Base-by-base conservation (phyloP, 2,113 vertebrate genomes). In the Epinephelus moara region DNA sequence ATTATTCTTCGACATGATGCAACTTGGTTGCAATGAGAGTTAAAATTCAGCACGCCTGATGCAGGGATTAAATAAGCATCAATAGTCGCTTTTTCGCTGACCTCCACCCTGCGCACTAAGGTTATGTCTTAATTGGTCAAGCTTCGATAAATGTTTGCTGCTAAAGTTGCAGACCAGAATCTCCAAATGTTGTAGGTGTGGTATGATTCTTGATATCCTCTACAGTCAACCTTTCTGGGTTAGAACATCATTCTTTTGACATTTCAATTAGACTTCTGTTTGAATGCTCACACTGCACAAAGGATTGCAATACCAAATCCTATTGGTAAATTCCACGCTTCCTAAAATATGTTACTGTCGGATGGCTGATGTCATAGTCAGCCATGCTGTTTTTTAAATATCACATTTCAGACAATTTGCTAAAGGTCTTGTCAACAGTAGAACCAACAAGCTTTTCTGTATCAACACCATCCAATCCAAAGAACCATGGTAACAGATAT, bases 1-100 rank as follows among this genome's bases (percentile, higher is more conserved):
- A 57, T 85, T 77, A 47, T 89, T 80, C 75, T 72, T 75, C 52
- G 45, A 68, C 60, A 61, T 91, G 90, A 94, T 90, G 92, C 85
- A 94, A 94, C 72, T 21, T 13, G 67, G 82, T 49, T 71, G 92
- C 88, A 94, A 94, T 40, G 42, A 37, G 76, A 82, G 60, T 75
- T 88, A 45, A 70, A 67, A 86, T 85, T 69, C 86, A 66, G 57
- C 67, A 13, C 50, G 49, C 60, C 85, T 74, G 45, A 82, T 15
- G 45, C 57, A 7, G 66, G 79, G 73, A 87, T 89, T 79, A 91
- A 89, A 79, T 70, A 72, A 55, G 70, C 60, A 42, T 69, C 56
- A 42, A 33, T 60, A 42, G 75, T 3, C 0, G 0, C 49, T 71
- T 72, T 49, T 67, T 37, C 42, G 23, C 56, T 77, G 84, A 88